phyloP scores from a whole-genome alignment of 2,888 invertebrate species.

The Hydropsyche betteni region DNA sequence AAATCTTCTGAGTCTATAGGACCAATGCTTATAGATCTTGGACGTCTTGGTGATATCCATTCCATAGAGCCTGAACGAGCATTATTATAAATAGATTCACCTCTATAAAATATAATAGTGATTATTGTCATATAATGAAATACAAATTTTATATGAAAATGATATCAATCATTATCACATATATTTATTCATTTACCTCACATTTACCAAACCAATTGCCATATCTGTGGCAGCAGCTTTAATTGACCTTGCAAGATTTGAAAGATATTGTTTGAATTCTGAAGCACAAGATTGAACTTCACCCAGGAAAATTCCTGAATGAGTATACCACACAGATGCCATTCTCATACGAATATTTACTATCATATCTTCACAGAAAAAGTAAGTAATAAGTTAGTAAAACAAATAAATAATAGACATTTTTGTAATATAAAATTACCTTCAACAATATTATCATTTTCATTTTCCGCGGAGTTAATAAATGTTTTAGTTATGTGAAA shows the following conservation, averaged over 20 bases:
- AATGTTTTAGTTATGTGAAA: conserved; percentile 58
- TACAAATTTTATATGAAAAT: neutral
- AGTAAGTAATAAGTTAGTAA: neutral
- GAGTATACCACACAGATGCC: conserved; percentile 94
- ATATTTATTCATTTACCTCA: conserved; percentile 59
- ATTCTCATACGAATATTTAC: conserved; percentile 67
- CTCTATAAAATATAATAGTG: conserved; percentile 57
- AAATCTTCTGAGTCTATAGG: conserved; percentile 53
- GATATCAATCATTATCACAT: neutral
- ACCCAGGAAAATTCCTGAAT: conserved; percentile 85
- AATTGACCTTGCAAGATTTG: conserved; percentile 84
- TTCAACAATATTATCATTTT: conserved; percentile 53
- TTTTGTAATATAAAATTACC: conserved; percentile 31
- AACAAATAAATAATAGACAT: neutral
- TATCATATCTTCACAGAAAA: conserved; percentile 55
- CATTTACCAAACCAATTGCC: conserved; percentile 87
- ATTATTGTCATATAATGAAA: conserved; percentile 5
- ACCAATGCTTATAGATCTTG: conserved; percentile 60
- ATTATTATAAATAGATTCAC: conserved; percentile 68
- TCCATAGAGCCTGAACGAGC: conserved; percentile 64
- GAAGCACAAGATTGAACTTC: conserved; percentile 89
- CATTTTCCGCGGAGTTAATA: conserved; percentile 54
- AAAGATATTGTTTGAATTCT: conserved; percentile 89
- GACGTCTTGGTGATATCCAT: conserved; percentile 61
- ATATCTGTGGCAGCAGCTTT: conserved; percentile 93